Conservation (phyloP, 1,140 invertebrate genomes). For the Agraylea sexmaculata region DNA sequence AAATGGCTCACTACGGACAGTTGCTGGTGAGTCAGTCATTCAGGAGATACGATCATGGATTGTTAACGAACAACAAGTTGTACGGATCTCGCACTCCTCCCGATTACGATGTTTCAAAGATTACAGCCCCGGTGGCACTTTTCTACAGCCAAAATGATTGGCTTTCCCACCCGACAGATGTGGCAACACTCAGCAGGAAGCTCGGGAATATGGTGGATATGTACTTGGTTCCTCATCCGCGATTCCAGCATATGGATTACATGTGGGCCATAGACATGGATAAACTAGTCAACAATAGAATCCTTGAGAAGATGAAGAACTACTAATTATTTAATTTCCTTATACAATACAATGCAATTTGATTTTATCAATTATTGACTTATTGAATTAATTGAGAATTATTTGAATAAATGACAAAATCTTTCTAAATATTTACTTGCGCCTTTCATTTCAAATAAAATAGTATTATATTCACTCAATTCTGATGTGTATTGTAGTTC, state of each 20-base stretch:
- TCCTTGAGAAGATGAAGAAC: slow-evolving; percentile 28
- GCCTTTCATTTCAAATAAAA: too few species aligned
- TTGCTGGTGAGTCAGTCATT: slow-evolving; percentile 36
- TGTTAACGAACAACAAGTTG: slow-evolving; percentile 27
- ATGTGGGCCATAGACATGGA: slow-evolving; percentile 40
- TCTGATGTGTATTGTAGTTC: too few species aligned
- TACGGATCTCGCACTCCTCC: slow-evolving; percentile 45
- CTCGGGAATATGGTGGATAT: slow-evolving; percentile 35
- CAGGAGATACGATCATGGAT: slow-evolving; percentile 37
- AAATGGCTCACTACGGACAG: slow-evolving; percentile 61
- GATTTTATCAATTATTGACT: too few species aligned
- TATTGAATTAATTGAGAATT: too few species aligned
- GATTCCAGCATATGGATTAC: slow-evolving; percentile 48
- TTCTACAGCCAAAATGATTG: slow-evolving; percentile 54
- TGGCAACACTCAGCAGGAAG: slow-evolving; percentile 27
- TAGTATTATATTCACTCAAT: too few species aligned
- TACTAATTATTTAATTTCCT: slow-evolving; percentile 1
- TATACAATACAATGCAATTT: too few species aligned
- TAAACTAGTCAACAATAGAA: slow-evolving; percentile 30
- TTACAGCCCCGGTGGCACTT: slow-evolving; percentile 48
- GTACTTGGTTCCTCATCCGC: slow-evolving; percentile 28
- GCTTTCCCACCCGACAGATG: slow-evolving; percentile 40
- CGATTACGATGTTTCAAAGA: slow-evolving; percentile 44
- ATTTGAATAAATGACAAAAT: too few species aligned
- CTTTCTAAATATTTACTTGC: too few species aligned